Percentiles rank a stretch among this genome's conserved stretches.
Evolutionary conservation across 92 coral and sea anemone genomes (phyloP).

Genomic region (Palythoa grandis): DNA sequence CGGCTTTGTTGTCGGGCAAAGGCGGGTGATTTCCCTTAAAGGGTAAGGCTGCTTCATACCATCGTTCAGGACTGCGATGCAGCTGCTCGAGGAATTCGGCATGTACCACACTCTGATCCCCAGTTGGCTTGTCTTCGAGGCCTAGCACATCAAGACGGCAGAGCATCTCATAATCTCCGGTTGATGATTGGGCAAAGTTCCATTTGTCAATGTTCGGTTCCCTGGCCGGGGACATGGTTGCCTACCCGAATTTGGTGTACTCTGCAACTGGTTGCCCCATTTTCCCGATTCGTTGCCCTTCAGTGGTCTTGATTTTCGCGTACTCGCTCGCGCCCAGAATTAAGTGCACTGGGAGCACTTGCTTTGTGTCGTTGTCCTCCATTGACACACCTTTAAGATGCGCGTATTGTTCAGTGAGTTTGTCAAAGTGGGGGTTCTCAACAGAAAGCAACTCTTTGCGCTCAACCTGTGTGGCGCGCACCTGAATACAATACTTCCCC

Average conservation of each 20-base stretch:
- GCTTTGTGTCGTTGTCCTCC: constrained; percentile 59
- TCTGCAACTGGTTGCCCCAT: constrained; percentile 63
- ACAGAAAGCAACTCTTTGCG: constrained; percentile 38
- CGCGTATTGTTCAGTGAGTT: background rate
- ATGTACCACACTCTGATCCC: constrained; percentile 61
- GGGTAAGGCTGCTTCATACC: constrained; percentile 66
- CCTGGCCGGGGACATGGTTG: constrained; percentile 62
- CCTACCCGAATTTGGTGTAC: constrained; percentile 63
- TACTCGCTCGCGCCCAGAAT: constrained; percentile 67
- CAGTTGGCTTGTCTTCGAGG: constrained; percentile 55
- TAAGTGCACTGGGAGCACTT: constrained; percentile 58
- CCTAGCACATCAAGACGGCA: constrained; percentile 64
- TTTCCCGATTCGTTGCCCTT: constrained; percentile 54
- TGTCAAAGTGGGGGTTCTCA: constrained; percentile 42
- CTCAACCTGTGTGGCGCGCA: constrained; percentile 45
- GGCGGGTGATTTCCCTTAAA: constrained; percentile 65
- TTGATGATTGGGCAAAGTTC: constrained; percentile 57
- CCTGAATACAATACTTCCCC: constrained; percentile 23
- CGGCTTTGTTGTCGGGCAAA: constrained; percentile 53
- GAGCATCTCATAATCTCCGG: constrained; percentile 60
- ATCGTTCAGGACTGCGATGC: constrained; percentile 62
- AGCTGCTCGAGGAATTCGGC: constrained; percentile 70
- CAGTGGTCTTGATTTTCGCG: constrained; percentile 58
- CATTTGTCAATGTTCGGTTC: constrained; percentile 58
- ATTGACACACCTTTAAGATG: constrained; percentile 46